Conservation (phyloP, 2,888 invertebrate species). For the Euplexia lucipara region DNA sequence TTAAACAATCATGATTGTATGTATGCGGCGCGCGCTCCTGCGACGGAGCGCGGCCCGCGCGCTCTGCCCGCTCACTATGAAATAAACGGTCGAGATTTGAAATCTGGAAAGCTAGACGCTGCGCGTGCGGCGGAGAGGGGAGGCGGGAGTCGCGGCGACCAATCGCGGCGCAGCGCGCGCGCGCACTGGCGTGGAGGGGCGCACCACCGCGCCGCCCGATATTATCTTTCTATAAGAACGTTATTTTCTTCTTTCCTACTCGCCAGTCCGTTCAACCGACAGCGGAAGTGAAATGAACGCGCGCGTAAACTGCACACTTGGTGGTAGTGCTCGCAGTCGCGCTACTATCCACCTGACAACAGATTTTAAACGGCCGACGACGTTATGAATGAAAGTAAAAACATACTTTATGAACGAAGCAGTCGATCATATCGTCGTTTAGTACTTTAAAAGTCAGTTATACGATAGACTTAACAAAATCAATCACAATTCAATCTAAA, state of each 20-base stretch:
- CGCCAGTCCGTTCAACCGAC: constrained; percentile 87
- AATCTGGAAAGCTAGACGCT: constrained; percentile 89
- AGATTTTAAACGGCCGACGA: constrained; percentile 60
- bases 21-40: constrained; percentile 70
- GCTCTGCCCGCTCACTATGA: constrained; percentile 84
- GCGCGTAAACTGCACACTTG: constrained; percentile 85
- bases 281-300: constrained; percentile 89
- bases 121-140: constrained; percentile 83
- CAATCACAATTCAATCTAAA: constrained; percentile 49
- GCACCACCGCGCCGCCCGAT: constrained; percentile 78
- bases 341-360: constrained; percentile 63
- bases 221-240: constrained; percentile 88
- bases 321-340: constrained; percentile 60
- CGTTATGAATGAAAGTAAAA: constrained; percentile 67
- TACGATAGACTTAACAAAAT: constrained; percentile 29
- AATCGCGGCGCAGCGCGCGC: constrained; percentile 82
- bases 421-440: constrained; percentile 47
- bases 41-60: constrained; percentile 78
- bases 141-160: constrained; percentile 72
- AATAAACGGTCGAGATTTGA: constrained; percentile 91
- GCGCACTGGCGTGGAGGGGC: constrained; percentile 82
- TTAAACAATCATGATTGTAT: constrained; percentile 74
- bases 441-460: constrained; percentile 49
- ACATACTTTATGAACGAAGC: constrained; percentile 42
- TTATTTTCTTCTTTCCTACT: constrained; percentile 89